phyloP scores from a whole-genome alignment of 2,113 vertebrate species.

The Galeopterus variegatus region DNA sequence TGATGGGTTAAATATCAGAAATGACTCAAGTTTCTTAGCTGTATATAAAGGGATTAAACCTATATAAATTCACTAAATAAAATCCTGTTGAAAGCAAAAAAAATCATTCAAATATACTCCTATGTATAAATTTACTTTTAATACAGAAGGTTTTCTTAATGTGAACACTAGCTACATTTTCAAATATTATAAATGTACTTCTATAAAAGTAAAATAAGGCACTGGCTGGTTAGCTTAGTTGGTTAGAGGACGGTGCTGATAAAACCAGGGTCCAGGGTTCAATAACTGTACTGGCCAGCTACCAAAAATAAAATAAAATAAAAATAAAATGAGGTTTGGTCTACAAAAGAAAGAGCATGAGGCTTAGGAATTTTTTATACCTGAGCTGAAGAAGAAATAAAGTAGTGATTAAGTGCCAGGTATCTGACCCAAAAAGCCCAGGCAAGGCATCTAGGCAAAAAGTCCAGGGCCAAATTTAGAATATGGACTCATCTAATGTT shows the following conservation, averaged over 20 bases:
- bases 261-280: too few relatives aligned
- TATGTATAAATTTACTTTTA: constrained; percentile 25
- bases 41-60: neutral
- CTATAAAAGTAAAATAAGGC: constrained; percentile 38
- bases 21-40: constrained; percentile 53
- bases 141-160: constrained; percentile 59
- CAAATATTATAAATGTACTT: constrained; percentile 31
- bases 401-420: neutral
- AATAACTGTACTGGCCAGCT: too few relatives aligned
- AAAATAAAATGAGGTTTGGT: too few relatives aligned
- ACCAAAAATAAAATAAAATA: too few relatives aligned
- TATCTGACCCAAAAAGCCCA: neutral
- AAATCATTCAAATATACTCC: constrained; percentile 29
- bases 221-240: too few relatives aligned
- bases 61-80: constrained; percentile 58
- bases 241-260: too few relatives aligned
- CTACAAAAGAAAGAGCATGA: constrained; percentile 45
- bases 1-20: constrained; percentile 47
- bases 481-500: neutral
- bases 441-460: neutral
- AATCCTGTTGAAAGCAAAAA: constrained; percentile 37
- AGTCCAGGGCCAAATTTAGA: neutral
- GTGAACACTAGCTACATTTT: constrained; percentile 18
- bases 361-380: neutral
- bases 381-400: constrained; percentile 55